phyloP scores from a whole-genome alignment of 30 jellyfish, hydroid and myxozoan species.

The Aurelia aurita complex sp. Pacific region DNA sequence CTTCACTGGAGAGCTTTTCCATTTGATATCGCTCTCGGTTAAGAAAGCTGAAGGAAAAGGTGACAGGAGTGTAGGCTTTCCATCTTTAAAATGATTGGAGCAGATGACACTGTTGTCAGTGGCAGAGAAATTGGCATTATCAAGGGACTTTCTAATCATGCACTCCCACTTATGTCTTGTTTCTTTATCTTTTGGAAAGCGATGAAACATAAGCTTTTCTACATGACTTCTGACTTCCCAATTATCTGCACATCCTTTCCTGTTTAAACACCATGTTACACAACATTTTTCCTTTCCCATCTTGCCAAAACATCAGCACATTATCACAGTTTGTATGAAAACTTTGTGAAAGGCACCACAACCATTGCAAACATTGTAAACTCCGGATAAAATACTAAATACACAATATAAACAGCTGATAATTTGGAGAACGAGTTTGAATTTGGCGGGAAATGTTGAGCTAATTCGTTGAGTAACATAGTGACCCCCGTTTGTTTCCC shows the following conservation, averaged over 20 bases:
- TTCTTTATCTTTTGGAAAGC: not conserved
- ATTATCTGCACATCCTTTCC: not conserved
- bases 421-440: too few species aligned
- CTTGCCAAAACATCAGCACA: too few species aligned
- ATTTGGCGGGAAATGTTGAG: too few species aligned
- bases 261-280: too few species aligned
- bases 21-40: conserved; percentile 18
- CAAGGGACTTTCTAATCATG: not conserved
- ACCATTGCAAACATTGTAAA: too few species aligned
- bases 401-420: too few species aligned
- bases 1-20: not conserved
- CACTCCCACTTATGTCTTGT: not conserved
- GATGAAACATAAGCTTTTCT: not conserved
- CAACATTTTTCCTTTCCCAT: too few species aligned
- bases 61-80: conserved; percentile 32
- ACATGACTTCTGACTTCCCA: not conserved
- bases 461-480: too few species aligned
- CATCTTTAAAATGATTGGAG: conserved; percentile 56
- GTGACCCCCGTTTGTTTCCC: too few species aligned
- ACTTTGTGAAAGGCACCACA: too few species aligned
- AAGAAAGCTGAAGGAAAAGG: conserved; percentile 31
- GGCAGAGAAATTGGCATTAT: not conserved
- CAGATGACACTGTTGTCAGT: conserved; percentile 1
- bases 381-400: too few species aligned
- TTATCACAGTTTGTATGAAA: too few species aligned